These are phyloP conservation scores for Periophthalmodon schlosseri DNA, from an alignment of 2,113 vertebrate genomes.

Conservation along the genomic window DNA sequence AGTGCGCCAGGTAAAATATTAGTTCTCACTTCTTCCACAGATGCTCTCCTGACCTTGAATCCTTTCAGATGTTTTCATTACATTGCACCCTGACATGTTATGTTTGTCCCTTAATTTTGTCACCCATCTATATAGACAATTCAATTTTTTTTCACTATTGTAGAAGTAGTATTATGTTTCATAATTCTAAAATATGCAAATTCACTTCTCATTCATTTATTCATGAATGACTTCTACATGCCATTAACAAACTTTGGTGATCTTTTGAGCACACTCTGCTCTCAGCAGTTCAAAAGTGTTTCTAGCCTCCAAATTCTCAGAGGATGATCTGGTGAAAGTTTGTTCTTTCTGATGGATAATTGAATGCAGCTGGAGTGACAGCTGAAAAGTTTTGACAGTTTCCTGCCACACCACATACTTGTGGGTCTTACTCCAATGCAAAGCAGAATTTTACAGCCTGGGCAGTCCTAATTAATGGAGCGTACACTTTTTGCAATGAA, in stretches of 20 bases:
- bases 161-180: not conserved
- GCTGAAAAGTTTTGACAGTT: not conserved
- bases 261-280: not conserved
- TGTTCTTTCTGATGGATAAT: not conserved
- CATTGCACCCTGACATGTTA: not conserved
- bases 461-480: constrained; percentile 23
- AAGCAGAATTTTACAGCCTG: constrained; percentile 6
- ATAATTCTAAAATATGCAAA: not conserved
- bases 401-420: constrained; percentile 11
- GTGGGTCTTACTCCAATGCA: constrained; percentile 18
- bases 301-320: not conserved
- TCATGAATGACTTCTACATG: not conserved
- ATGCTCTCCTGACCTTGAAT: not conserved
- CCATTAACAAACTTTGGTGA: not conserved
- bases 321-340: not conserved
- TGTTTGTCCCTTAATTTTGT: not conserved
- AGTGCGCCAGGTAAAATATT: constrained; percentile 59
- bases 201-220: not conserved
- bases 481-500: constrained; percentile 23
- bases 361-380: constrained; percentile 10
- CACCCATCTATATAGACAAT: not conserved
- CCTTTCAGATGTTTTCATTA: constrained; percentile 15
- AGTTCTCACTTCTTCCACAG: not conserved
- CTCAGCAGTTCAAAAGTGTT: not conserved
- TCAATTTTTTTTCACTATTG: not conserved